Evolutionary conservation across 2,113 vertebrate species (phyloP).

Genomic region (Macrotis lagotis): DNA sequence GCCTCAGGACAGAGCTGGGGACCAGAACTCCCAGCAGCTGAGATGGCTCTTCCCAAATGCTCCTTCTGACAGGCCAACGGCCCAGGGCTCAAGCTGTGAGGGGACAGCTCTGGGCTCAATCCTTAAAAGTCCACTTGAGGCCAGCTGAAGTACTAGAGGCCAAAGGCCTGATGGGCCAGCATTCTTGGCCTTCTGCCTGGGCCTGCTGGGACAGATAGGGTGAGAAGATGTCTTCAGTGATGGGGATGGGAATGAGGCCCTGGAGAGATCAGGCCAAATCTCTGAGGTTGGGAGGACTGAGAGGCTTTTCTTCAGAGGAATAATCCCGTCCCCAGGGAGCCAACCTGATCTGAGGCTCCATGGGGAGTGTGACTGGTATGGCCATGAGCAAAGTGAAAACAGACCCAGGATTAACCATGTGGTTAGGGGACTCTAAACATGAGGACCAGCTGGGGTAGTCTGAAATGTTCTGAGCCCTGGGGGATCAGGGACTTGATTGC

Average conservation of each 20-base stretch:
- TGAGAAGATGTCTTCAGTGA: not conserved
- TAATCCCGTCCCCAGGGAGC: not conserved
- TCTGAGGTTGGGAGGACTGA: not conserved
- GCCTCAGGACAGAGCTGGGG: not conserved
- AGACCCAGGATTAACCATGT: not conserved
- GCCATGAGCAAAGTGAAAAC: not conserved
- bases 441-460: not conserved
- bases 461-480: not conserved
- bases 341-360: fast-evolving
- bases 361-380: too few relatives aligned
- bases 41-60: not conserved
- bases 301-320: not conserved
- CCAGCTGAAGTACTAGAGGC: not conserved
- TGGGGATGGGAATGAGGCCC: not conserved
- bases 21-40: not conserved
- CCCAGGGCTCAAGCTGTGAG: not conserved
- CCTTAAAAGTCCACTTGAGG: slow-evolving; percentile 72
- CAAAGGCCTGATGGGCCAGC: not conserved
- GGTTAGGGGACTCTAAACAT: not conserved
- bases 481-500: not conserved
- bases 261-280: not conserved
- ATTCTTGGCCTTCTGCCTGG: slow-evolving; percentile 45
- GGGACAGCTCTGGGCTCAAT: slow-evolving; percentile 12
- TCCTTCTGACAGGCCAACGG: not conserved
- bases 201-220: not conserved